Base-by-base conservation (phyloP, 1,140 invertebrate genomes). In the Macrotrachela quadricornifera region DNA sequence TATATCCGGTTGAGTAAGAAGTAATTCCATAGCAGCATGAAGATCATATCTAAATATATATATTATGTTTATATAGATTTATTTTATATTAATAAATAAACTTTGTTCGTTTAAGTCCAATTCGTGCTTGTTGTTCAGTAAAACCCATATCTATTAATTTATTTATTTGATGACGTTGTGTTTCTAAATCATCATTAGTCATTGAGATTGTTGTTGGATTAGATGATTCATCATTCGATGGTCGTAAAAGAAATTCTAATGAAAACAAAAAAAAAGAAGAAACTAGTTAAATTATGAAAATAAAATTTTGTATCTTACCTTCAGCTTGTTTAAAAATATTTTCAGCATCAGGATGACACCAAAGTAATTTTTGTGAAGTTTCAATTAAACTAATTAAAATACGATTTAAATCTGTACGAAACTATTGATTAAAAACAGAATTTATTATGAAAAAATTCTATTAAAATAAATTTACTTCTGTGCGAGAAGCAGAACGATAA, bases 301-400 rank as follows among this genome's bases (percentile, higher is more conserved):
- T 47, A 2, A 47, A 3, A 47, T n/a, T 2, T 4, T 47, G 2
- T n/a, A 2, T 36, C 2, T 14, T 55, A 65, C 64, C 63, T 63
- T 68, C 62, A 47, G 65, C 63, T 48, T 66, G 60, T 50, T 62
- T 59, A 55, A 68, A 66, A 18, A 68, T 62, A 49, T 65, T 64
- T 17, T 60, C 62, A 30, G 76, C 73, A 52, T 78, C 73, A 40
- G 73, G 66, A 61, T 76, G 77, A 21, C 74, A 63, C 57, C 71
- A 71, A 14, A 79, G 62, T 48, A 79, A 66, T 58, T 72, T 75
- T 41, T 78, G 73, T 46, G 77, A 77, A 17, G 74, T 71, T 62
- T 76, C 74, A 10, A 77, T 73, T 37, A 80, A 65, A 0, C 77
- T 75, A 49, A 79, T 73, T 12, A 80, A 65, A 50, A 79, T 78